phyloP scores from a whole-genome alignment of 2,888 invertebrate genomes.

The Tenthredo distinguenda region DNA sequence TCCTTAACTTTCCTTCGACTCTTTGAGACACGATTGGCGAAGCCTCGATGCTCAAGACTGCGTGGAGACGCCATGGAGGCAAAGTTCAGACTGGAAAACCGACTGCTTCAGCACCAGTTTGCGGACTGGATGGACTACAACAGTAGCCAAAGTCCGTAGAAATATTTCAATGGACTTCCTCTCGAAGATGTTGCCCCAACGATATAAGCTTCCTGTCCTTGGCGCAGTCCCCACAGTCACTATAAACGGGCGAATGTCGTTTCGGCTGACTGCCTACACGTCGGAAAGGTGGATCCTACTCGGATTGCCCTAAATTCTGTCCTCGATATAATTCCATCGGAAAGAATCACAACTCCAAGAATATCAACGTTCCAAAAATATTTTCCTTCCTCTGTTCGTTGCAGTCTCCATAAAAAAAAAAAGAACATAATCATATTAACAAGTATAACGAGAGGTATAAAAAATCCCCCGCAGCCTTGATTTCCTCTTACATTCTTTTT shows the following conservation, averaged over 20 bases:
- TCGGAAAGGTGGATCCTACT: constrained; percentile 3
- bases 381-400: not conserved
- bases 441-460: not conserved
- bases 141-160: constrained; percentile 34
- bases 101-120: not conserved
- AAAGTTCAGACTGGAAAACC: not conserved
- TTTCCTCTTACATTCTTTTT: not conserved
- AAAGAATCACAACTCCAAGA: not conserved
- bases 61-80: not conserved
- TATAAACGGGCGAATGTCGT: constrained; percentile 42
- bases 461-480: not conserved
- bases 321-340: not conserved
- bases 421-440: not conserved
- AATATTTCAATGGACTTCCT: constrained; percentile 50
- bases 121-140: not conserved
- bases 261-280: constrained; percentile 35
- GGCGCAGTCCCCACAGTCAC: constrained; percentile 1
- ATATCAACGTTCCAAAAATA: not conserved
- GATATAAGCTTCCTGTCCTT: constrained; percentile 51
- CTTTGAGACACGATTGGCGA: not conserved
- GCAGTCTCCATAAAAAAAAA: not conserved
- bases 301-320: constrained; percentile 13
- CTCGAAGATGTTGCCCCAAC: constrained; percentile 50
- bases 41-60: constrained; percentile 31
- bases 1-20: not conserved